Conservation (phyloP, 2,113 vertebrate species). For the Piaya cayana region DNA sequence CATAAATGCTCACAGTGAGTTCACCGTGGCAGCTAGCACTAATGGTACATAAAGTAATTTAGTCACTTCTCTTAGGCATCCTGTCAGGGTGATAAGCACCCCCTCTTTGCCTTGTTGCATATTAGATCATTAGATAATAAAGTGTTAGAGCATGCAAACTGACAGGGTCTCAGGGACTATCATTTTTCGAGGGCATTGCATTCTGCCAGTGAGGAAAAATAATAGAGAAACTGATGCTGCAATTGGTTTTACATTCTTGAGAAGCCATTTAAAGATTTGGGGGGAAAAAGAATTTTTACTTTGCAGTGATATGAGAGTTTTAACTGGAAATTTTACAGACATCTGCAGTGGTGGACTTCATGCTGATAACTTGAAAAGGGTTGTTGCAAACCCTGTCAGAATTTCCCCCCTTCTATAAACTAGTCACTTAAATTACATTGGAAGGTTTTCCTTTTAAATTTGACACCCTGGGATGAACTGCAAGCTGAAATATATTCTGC, state of each 20-base stretch:
- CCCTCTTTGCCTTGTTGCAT: slow-evolving; percentile 82
- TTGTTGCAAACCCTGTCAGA: neutral
- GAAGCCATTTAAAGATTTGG: slow-evolving; percentile 36
- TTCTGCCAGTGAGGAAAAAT: slow-evolving; percentile 63
- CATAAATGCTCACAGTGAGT: slow-evolving; percentile 82
- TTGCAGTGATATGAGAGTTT: neutral
- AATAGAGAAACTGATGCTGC: slow-evolving; percentile 72
- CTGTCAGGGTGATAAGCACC: slow-evolving; percentile 81
- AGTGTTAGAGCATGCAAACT: slow-evolving; percentile 79
- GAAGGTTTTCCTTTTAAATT: slow-evolving; percentile 37
- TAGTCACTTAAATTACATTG: slow-evolving; percentile 1
- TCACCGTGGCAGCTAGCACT: slow-evolving; percentile 76
- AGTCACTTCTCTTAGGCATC: slow-evolving; percentile 81
- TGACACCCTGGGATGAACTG: neutral
- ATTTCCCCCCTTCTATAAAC: neutral
- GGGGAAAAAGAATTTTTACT: slow-evolving; percentile 7
- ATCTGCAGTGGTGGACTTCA: neutral
- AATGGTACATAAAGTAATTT: slow-evolving; percentile 87
- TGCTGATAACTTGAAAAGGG: neutral
- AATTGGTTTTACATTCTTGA: slow-evolving; percentile 63
- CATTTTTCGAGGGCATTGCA: slow-evolving; percentile 65
- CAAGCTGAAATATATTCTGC: neutral
- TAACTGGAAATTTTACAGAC: slow-evolving; percentile 7
- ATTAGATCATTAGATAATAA: slow-evolving; percentile 89
- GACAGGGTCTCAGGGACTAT: slow-evolving; percentile 76